These are phyloP conservation scores for Bombus vancouverensis DNA, from an alignment of 1,140 invertebrate species.

Conservation along the genomic window DNA sequence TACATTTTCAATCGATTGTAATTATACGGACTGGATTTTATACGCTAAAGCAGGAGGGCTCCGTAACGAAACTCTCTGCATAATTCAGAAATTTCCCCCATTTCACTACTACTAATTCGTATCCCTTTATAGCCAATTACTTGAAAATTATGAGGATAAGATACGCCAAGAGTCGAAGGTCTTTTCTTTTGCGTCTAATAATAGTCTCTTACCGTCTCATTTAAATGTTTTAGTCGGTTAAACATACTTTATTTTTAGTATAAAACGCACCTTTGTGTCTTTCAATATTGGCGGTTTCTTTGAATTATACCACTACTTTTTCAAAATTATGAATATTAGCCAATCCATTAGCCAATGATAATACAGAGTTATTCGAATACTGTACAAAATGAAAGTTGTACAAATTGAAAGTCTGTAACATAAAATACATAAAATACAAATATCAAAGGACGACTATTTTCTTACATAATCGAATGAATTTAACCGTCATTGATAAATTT, in stretches of 20 bases:
- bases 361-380: not conserved
- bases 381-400: not conserved
- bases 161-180: not conserved
- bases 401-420: not conserved
- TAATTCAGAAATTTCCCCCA: constrained; percentile 17
- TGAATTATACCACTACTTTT: too few species aligned
- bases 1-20: constrained; percentile 9
- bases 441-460: not conserved
- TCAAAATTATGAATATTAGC: not conserved
- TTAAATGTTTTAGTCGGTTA: not conserved
- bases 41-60: not conserved
- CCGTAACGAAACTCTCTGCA: constrained; percentile 24
- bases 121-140: constrained; percentile 30
- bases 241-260: not conserved
- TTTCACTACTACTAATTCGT: not conserved
- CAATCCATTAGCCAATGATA: not conserved
- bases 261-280: not conserved
- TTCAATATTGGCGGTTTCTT: not conserved
- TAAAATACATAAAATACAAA: not conserved
- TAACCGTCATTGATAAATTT: not conserved
- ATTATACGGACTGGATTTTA: not conserved
- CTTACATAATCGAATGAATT: not conserved
- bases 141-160: constrained; percentile 23
- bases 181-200: not conserved
- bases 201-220: not conserved